A percentile compares a stretch with the other conserved stretches of the same genome.
Evolutionary conservation across 2,113 vertebrate genomes (phyloP).

Genomic region (Microcebus lehilahytsara): DNA sequence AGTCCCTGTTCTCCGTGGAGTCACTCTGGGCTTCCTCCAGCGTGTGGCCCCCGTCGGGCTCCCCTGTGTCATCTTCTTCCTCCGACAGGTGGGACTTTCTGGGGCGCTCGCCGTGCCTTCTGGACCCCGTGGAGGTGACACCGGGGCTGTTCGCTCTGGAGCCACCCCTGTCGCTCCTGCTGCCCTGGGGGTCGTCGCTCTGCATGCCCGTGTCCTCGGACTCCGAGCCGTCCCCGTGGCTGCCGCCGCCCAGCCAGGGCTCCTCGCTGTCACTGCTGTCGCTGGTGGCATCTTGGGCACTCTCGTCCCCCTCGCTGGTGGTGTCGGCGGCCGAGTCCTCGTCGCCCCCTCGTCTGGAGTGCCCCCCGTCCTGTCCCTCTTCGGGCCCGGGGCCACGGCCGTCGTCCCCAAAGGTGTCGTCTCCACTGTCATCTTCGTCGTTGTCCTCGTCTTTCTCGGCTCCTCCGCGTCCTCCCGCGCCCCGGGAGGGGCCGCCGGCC

Average conservation of each 20-base stretch:
- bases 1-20: constrained; percentile 36
- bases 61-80: constrained; percentile 57
- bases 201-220: constrained; percentile 80
- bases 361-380: neutral
- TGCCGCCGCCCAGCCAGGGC: constrained; percentile 50
- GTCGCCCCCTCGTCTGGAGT: neutral
- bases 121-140: neutral
- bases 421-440: constrained; percentile 83
- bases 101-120: neutral
- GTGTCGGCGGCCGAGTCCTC: constrained; percentile 35
- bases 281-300: neutral
- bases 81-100: constrained; percentile 64
- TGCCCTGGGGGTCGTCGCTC: constrained; percentile 81
- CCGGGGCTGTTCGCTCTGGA: constrained; percentile 38
- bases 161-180: neutral
- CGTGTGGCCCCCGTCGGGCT: neutral
- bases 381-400: constrained; percentile 27
- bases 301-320: neutral
- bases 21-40: constrained; percentile 56
- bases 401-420: constrained; percentile 74
- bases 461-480: neutral
- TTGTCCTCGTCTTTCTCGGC: constrained; percentile 54
- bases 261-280: constrained; percentile 81
- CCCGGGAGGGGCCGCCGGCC: constrained; percentile 29
- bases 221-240: constrained; percentile 65